Percentiles rank a stretch among this genome's conserved stretches.
phyloP scores from a whole-genome alignment of 2,888 invertebrate species.

The Folsomia candida region DNA sequence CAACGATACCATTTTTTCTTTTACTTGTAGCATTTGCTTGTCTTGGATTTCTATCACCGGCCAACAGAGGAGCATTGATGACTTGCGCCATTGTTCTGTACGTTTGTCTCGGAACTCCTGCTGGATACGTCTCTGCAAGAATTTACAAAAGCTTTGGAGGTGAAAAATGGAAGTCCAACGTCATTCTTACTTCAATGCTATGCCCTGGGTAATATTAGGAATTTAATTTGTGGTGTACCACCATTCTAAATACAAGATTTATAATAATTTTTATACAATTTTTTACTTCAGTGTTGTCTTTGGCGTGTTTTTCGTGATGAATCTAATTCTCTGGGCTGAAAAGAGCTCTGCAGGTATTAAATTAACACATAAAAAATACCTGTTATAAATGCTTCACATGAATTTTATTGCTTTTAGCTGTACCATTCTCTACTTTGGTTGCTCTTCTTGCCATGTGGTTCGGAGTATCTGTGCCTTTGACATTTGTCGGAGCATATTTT shows the following conservation, averaged over 20 bases:
- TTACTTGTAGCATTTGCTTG: constrained; percentile 83
- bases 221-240: not conserved
- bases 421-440: constrained; percentile 93
- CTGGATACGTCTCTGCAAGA: constrained; percentile 94
- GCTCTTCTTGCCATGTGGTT: constrained; percentile 95
- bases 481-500: constrained; percentile 96
- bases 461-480: constrained; percentile 95
- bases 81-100: constrained; percentile 95
- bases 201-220: constrained; percentile 79
- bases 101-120: constrained; percentile 93
- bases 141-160: constrained; percentile 99
- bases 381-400: too few species aligned
- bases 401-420: too few species aligned
- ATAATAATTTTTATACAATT: constrained; percentile 14
- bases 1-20: constrained; percentile 8
- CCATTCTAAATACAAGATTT: not conserved
- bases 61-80: constrained; percentile 97
- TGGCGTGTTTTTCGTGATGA: constrained; percentile 94
- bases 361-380: too few species aligned
- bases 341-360: constrained; percentile 93
- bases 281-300: constrained; percentile 79
- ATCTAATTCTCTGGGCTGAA: constrained; percentile 92
- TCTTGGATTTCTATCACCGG: constrained; percentile 95
- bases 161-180: constrained; percentile 97
- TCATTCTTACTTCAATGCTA: constrained; percentile 90